Conservation (phyloP, 2,113 vertebrate genomes). For the Embiotoca jacksoni region DNA sequence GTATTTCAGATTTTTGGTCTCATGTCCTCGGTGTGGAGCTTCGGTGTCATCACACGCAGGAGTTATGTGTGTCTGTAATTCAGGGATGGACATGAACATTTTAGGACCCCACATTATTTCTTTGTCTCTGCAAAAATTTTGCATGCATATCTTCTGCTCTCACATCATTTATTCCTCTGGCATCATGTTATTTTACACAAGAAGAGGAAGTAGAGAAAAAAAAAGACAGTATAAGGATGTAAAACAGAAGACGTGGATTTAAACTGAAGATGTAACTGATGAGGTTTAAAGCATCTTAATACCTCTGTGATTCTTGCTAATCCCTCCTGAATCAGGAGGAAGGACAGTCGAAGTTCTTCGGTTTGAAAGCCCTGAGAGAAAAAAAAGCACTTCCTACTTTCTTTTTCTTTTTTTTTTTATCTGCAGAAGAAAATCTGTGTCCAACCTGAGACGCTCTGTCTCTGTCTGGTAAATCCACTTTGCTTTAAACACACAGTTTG, state of each 20-base stretch:
- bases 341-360: neutral
- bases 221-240: neutral
- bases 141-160: neutral
- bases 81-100: neutral
- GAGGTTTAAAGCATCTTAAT: neutral
- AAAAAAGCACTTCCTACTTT: neutral
- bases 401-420: conserved; percentile 1
- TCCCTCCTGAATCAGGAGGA: neutral
- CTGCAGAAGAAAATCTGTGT: neutral
- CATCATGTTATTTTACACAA: neutral
- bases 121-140: neutral
- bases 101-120: neutral
- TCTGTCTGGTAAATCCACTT: conserved; percentile 17
- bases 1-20: neutral
- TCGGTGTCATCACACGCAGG: neutral
- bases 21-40: neutral
- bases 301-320: conserved; percentile 1
- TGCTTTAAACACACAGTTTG: conserved; percentile 5
- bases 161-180: conserved; percentile 2
- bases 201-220: conserved; percentile 1
- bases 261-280: neutral
- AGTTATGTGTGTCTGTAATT: conserved; percentile 8
- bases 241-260: neutral
- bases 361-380: neutral
- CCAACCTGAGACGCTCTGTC: neutral